A percentile compares a stretch with the other conserved stretches of the same genome.
phyloP scores from a whole-genome alignment of 2,888 invertebrate species.

The Agrochola lota region DNA sequence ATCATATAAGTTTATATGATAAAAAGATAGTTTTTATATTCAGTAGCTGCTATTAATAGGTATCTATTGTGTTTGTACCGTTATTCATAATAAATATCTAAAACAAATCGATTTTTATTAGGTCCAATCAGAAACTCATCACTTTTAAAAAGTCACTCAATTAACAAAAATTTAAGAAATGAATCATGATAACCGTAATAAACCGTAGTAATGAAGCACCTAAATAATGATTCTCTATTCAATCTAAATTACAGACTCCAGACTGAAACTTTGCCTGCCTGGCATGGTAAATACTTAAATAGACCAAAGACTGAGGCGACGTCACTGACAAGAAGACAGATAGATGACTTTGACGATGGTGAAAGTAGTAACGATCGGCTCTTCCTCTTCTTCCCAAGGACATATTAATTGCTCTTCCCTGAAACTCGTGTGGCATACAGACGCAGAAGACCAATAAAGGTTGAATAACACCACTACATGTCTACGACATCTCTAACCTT shows the following conservation, averaged over 20 bases:
- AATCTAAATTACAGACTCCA: neutral
- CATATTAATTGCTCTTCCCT: neutral
- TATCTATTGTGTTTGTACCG: neutral
- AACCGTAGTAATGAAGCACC: neutral
- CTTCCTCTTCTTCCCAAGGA: neutral
- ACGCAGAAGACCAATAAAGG: too few relatives aligned
- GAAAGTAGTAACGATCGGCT: neutral
- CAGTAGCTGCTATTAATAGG: neutral
- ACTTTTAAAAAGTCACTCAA: neutral
- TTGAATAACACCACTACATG: neutral
- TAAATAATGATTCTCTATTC: neutral
- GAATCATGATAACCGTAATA: neutral
- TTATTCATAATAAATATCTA: neutral
- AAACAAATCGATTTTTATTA: neutral
- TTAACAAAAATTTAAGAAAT: neutral
- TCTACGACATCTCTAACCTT: neutral
- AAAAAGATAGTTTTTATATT: conserved; percentile 1
- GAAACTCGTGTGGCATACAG: too few relatives aligned
- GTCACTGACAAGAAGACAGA: neutral
- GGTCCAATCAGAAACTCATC: conserved; percentile 2
- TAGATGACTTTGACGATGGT: neutral
- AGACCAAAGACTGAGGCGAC: neutral
- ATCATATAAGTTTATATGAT: neutral
- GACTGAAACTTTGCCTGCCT: neutral
- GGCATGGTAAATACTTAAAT: neutral